phyloP scores from a whole-genome alignment of 2,797 vertebrate genomes.

The Diplodus puntazzo region DNA sequence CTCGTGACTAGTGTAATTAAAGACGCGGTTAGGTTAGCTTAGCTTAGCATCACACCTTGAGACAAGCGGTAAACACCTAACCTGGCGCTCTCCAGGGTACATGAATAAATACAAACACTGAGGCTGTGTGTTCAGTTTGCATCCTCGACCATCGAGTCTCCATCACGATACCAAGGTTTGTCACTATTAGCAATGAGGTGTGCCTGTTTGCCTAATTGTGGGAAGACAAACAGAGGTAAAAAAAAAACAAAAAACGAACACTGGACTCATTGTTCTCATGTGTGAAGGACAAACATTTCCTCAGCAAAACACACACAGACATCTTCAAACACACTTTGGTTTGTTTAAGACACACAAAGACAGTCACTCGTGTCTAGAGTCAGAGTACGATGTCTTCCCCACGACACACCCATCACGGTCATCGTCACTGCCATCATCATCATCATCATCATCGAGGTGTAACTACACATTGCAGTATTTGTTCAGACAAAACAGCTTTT shows the following conservation, averaged over 20 bases:
- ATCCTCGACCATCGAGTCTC: neutral
- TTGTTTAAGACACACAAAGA: constrained; percentile 9
- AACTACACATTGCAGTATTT: neutral
- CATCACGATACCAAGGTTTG: neutral
- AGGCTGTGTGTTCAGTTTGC: neutral
- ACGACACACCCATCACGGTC: neutral
- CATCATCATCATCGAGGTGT: neutral
- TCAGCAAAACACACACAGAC: constrained; percentile 13
- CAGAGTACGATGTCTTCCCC: neutral
- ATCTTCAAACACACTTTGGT: constrained; percentile 11
- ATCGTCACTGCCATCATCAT: too few relatives aligned
- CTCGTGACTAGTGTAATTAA: constrained; percentile 2
- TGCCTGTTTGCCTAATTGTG: neutral
- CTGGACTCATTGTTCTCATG: neutral
- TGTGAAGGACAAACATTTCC: constrained; percentile 25
- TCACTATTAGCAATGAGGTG: neutral
- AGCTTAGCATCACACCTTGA: neutral
- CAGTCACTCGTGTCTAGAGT: neutral
- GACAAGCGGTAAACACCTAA: too few relatives aligned
- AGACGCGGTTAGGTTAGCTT: neutral
- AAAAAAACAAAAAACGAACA: neutral
- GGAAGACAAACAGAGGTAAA: constrained; percentile 15
- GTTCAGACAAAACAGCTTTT: neutral
- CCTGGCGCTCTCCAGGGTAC: neutral
- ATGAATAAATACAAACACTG: neutral